Evolutionary conservation across 2,113 vertebrate species (phyloP), one percentile per base, ranked within the genome.

Genomic region (Lutjanus erythropterus): DNA sequence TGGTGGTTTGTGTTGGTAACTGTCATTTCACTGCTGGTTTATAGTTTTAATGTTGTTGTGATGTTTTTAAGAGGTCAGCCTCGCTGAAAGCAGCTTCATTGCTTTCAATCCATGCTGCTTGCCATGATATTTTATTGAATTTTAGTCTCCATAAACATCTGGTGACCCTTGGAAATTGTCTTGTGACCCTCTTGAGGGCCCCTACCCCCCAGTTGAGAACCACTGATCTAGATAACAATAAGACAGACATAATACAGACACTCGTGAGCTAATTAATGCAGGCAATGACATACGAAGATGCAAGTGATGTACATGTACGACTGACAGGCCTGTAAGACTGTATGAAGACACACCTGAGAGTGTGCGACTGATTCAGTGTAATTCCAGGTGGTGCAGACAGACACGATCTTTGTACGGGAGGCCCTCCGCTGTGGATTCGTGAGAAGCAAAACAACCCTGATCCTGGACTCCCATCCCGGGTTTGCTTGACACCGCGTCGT

Each of bases 381-480:
- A 71, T 71, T 71, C 62, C 31, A 78, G 35, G 50, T 58, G 62
- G 50, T 31, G 66, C 64, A 78, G 77, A 86, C 70, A 83, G 71
- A 85, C 75, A 39, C 33, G 47, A 44, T 76, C 35, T 74, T 49
- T 69, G 70, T 39, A 59, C 49, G n/a, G 42, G 55, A 27, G 44
- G 53, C 25, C 27, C 50, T 77, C 29, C 5, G 56, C 44, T 25
- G 62, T 25, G 77, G 71, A 6, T 80, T 53, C 41, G 31, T 76
- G 29, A 83, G 73, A 33, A 79, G 78, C 75, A 93, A 92, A 93
- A 93, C 91, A 93, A 91, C 60, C 87, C 91, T 18, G 78, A 90
- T 94, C 88, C 90, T 52, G 88, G 88, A 90, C 41, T 69, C 2
- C 4, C 18, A 7, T 69, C 88, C 94, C 42, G 71, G 44, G 21